Evolutionary conservation across 1,140 invertebrate species (phyloP), one percentile per base, ranked within the genome.

Genomic region (Phymorhynchus buccinoides): DNA sequence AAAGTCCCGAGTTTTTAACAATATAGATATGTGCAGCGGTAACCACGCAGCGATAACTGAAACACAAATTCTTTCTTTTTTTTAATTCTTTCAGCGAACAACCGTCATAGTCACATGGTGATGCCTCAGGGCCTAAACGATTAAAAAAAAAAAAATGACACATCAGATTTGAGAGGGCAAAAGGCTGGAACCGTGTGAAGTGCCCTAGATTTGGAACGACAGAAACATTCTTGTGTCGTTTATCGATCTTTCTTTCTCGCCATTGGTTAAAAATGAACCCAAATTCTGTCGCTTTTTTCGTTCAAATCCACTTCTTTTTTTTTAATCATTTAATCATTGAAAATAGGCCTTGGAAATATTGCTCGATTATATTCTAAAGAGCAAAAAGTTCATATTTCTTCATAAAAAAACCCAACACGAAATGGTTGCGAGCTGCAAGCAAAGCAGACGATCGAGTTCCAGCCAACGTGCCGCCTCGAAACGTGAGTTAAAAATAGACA

Each of bases 401-500:
- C 9, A 52, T 68, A 68, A 30, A 68, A 4, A 7, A 1, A 68
- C 7, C 0, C 30, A n/a, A 2, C 2, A 0, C 30, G 30, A n/a
- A n/a, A 68, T 68, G 62, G 22, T 52, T 52, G 48, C 62, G n/a
- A 27, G 22, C n/a, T 27, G 18, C 18, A 14, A 68, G 22, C 18
- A 32, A 12, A 71, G 35, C 68, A 35, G 30, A 71, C 68, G 35
- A 71, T 18, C 27, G 6, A 12, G 9, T 12, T 37, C 4, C 9
- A 37, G 68, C 12, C 30, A 12, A 32, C 68, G 30, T 32, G 68
- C 68, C 4, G 35, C 35, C 68, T 6, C 22, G 7, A 68, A 68
- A 32, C 56, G 56, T 62, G 56, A 22, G 68, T 18, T 71, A 71
- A 71, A 71, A 71, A 18, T 71, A 71, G 68, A 35, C 68, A 37